Evolutionary conservation across 2,113 vertebrate genomes (phyloP).

Genomic region (Ctenomys sociabilis): DNA sequence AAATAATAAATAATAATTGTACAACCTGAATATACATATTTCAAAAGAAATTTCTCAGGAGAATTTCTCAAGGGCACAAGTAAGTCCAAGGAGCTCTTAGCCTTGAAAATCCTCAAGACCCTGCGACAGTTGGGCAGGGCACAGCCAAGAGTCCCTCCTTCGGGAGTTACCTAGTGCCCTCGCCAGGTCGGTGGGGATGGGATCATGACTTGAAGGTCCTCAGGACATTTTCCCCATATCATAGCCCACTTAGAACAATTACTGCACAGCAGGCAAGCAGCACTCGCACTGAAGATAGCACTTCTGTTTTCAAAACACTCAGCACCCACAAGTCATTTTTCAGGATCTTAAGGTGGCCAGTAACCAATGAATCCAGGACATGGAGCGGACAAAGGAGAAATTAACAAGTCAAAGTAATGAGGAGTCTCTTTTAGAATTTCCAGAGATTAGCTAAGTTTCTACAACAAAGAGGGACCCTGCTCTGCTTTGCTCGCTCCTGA

Average conservation of each 20-base stretch:
- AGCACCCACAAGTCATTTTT: background rate
- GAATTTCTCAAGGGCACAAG: background rate
- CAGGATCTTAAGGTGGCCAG: background rate
- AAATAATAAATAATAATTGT: background rate
- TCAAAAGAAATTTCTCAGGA: background rate
- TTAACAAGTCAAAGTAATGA: background rate
- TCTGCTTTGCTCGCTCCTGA: background rate
- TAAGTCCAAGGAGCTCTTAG: background rate
- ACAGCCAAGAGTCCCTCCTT: background rate
- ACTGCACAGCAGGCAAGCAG: background rate
- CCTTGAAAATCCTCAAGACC: background rate
- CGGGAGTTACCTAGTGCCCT: background rate
- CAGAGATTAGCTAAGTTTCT: background rate
- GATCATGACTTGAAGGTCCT: background rate
- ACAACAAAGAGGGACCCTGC: background rate
- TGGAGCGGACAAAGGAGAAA: background rate
- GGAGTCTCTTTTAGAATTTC: conserved; percentile 5
- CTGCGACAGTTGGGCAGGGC: accelerated
- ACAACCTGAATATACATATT: background rate
- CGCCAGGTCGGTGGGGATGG: background rate
- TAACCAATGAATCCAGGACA: background rate
- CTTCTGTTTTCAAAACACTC: background rate
- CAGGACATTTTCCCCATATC: background rate
- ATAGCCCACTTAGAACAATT: background rate
- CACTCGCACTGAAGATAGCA: background rate